Evolutionary conservation across 2,797 vertebrate species (phyloP), one percentile per base, ranked within the genome.

Genomic region (Notamacropus eugenii): DNA sequence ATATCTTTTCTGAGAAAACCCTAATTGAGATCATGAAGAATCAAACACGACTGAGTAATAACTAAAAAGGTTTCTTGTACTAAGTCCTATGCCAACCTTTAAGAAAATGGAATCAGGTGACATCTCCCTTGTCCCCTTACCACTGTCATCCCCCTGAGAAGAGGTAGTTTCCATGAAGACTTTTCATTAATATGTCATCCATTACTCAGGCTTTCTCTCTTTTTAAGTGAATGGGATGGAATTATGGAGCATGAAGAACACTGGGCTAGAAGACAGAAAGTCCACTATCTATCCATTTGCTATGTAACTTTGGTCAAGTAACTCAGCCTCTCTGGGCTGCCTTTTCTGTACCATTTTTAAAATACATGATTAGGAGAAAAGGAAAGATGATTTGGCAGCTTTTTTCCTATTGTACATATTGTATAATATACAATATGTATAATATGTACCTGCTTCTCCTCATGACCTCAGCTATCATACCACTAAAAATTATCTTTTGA

Each of bases 241-340:
- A 95, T 55, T 92, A 50, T 94, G 55, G 92, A 93, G n/a, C 96
- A 92, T 58, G 50, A 92, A 2, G 31, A 40, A 59, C 46, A 59
- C 16, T 29, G 56, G 5, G 57, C 46, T 58, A 92, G 58, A 2
- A 52, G 91, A 46, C 28, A 31, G 4, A 58, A 92, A 58, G n/a
- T 31, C 91, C 52, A 27, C n/a, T 16, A 74, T 4, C 67, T 19
- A 22, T 40, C 19, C n/a, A 74, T 2, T 74, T 74, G n/a, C 16
- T 74, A 40, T 74, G 31, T n/a, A 74, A 40, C 67, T 40, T 40
- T 74, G 67, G 11, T 40, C 19, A 74, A 74, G 67, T 40, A 22
- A 74, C 5, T 74, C n/a, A 22, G n/a, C n/a, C n/a, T 40, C 16
- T 74, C n/a, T 40, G n/a, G n/a, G 67, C n/a, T 82, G 67, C 67